A percentile compares a stretch with the other conserved stretches of the same genome.
These are phyloP conservation scores for Pteropus rufus DNA, from an alignment of 2,797 vertebrate genomes.

Conservation along the genomic window DNA sequence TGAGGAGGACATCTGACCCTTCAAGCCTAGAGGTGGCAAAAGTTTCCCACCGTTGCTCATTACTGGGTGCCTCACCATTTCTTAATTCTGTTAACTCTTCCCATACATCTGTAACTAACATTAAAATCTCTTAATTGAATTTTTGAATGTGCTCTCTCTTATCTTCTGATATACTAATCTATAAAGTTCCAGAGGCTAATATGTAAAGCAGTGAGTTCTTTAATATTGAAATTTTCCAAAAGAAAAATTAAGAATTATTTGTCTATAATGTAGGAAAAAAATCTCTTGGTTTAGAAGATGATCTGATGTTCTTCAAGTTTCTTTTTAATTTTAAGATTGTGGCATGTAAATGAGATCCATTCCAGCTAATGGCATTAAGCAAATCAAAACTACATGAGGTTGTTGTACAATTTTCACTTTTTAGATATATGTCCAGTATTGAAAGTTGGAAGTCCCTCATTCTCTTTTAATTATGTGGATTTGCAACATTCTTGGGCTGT, in stretches of 20 bases:
- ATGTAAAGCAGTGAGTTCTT: neutral
- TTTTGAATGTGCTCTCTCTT: neutral
- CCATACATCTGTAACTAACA: neutral
- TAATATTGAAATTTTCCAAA: neutral
- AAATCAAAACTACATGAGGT: neutral
- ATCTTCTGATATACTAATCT: neutral
- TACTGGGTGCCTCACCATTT: neutral
- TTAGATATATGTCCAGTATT: neutral
- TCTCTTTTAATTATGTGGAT: neutral
- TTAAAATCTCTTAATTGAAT: neutral
- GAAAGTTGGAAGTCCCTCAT: neutral
- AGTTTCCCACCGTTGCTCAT: neutral
- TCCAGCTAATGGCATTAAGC: neutral
- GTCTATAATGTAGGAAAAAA: neutral
- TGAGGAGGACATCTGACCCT: neutral
- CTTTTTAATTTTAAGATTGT: neutral
- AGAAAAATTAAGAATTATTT: constrained; percentile 30
- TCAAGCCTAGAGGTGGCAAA: neutral
- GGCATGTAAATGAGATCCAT: neutral
- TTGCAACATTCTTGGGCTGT: neutral
- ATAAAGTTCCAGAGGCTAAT: neutral
- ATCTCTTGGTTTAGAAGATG: neutral
- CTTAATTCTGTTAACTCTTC: neutral
- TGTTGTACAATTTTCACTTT: neutral
- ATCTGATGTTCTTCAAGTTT: neutral